These are phyloP conservation scores for Dendrolimus pini DNA, from an alignment of 2,888 invertebrate genomes.

Conservation along the genomic window DNA sequence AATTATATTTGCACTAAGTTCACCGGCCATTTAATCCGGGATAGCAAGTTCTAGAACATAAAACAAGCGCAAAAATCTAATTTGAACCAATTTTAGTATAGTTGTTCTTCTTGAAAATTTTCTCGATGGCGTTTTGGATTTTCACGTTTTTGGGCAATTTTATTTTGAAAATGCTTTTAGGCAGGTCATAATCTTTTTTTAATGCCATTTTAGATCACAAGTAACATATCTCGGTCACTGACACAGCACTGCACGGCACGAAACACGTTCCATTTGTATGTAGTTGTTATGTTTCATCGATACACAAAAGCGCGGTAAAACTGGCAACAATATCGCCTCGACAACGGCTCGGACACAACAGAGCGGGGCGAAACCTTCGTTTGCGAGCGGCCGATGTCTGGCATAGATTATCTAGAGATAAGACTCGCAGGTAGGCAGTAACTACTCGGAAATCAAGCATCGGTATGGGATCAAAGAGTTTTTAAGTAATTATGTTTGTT, in stretches of 20 bases:
- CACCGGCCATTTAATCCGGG: constrained; percentile 68
- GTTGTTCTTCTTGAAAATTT: constrained; percentile 63
- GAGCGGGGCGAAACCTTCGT: constrained; percentile 41
- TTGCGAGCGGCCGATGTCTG: constrained; percentile 37
- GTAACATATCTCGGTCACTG: constrained; percentile 56
- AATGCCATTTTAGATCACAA: constrained; percentile 63
- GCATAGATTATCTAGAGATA: constrained; percentile 37
- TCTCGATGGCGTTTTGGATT: constrained; percentile 60
- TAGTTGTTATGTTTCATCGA: constrained; percentile 28
- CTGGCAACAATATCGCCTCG: constrained; percentile 48
- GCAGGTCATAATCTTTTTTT: constrained; percentile 66
- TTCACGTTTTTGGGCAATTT: constrained; percentile 50
- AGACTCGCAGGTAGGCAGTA: constrained; percentile 22
- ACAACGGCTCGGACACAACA: constrained; percentile 66
- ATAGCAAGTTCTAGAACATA: constrained; percentile 14
- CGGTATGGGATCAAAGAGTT: neutral
- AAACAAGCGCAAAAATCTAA: constrained; percentile 21
- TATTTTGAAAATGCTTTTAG: constrained; percentile 59
- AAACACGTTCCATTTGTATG: constrained; percentile 13
- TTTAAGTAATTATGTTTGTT: too few species aligned
- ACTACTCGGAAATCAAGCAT: neutral
- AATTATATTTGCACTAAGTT: constrained; percentile 51
- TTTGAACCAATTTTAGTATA: constrained; percentile 71
- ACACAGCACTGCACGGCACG: constrained; percentile 46
- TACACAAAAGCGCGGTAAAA: constrained; percentile 28